phyloP scores from a whole-genome alignment of 2,113 vertebrate genomes.

The Alaudala cheleensis region DNA sequence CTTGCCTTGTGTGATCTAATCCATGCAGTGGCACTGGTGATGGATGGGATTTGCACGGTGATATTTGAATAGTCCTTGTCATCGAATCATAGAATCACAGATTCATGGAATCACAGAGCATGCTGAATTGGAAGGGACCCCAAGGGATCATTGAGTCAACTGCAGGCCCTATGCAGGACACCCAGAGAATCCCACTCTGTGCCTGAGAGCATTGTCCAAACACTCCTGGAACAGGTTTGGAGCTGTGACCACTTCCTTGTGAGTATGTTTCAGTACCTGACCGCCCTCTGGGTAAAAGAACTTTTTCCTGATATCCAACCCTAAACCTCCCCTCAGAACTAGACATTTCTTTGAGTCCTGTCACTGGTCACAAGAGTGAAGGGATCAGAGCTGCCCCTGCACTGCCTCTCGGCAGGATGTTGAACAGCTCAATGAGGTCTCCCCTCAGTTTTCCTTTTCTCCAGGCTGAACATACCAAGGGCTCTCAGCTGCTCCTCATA shows the following conservation, averaged over 20 bases:
- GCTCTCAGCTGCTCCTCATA: background rate
- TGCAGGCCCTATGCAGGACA: background rate
- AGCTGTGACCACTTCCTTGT: background rate
- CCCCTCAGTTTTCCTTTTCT: background rate
- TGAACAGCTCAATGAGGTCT: background rate
- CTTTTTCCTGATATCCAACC: background rate
- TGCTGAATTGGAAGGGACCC: background rate
- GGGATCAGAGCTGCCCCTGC: background rate
- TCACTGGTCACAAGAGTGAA: background rate
- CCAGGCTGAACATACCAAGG: background rate
- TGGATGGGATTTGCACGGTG: fast-evolving
- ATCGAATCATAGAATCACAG: background rate
- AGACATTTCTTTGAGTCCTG: background rate
- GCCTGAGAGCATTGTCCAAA: background rate
- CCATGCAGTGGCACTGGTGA: background rate
- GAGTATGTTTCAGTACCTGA: background rate
- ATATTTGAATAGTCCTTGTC: background rate
- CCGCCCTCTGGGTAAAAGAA: background rate
- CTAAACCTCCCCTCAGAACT: background rate
- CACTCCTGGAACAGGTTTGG: background rate
- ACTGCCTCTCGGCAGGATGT: fast-evolving
- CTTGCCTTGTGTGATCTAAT: background rate
- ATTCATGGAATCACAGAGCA: background rate
- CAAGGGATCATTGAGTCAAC: background rate
- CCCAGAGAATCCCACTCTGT: background rate